Evolutionary conservation across 2,797 vertebrate genomes (phyloP), one percentile per base, ranked within the genome.

Genomic region (Harpagifer antarcticus): DNA sequence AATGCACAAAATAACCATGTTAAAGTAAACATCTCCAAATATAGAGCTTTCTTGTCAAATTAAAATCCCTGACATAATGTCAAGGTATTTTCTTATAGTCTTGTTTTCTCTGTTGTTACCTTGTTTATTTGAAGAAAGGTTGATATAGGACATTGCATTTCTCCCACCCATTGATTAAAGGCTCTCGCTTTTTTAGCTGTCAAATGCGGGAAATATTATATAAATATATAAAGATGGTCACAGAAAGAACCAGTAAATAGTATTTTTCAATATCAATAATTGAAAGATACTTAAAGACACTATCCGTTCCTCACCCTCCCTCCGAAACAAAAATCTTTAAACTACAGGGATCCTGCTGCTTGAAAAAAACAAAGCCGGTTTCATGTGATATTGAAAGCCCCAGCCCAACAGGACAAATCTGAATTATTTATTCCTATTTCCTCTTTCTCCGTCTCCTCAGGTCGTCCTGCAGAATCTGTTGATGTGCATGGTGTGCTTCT

Each of bases 401-500:
- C 45, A 9, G 19, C 48, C 20, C 48, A n/a, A 17, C n/a, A 1
- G 44, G 20, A 8, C 3, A 3, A 19, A 53, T 31, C 44, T 2
- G 33, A 37, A 33, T 68, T 16, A 55, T 37, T 5, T n/a, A 10
- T 16, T n/a, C 19, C 27, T 49, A 20, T 53, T 12, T 17, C n/a
- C 11, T 42, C 33, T 48, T 42, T 11, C 14, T 55, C 7, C 4
- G 12, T 55, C 3, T 71, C 50, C 10, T 5, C 90, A 97, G 96
- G 93, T 93, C 20, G 91, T 97, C 79, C 88, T 97, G 73, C 87
- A 95, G 91, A 97, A 96, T 69, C 87, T 97, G 88, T 67, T 96
- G 74, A 90, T 96, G 87, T 96, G 96, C 88, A 89, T 94, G 91
- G 75, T 94, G 86, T 94, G 94, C 77, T 97, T 98, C 92, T 97